These are phyloP conservation scores for Gymnogyps californianus DNA, from an alignment of 2,113 vertebrate genomes.

Conservation along the genomic window DNA sequence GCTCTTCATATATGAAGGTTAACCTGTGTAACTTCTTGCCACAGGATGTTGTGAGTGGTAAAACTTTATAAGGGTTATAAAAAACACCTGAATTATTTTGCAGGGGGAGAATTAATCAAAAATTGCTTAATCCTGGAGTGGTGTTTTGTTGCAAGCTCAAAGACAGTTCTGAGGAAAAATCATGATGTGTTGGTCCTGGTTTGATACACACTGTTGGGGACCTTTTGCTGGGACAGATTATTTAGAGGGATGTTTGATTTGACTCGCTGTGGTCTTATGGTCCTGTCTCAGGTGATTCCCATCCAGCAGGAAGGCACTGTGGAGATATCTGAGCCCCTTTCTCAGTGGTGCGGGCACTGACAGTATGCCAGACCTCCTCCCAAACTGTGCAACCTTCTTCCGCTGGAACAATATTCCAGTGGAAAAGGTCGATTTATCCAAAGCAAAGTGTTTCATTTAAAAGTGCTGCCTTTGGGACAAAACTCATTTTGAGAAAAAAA, in stretches of 20 bases:
- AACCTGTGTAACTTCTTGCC: neutral
- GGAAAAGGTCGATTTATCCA: neutral
- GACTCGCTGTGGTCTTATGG: fast-evolving
- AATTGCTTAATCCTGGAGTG: neutral
- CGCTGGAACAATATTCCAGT: neutral
- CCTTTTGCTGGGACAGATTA: neutral
- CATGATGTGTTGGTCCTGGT: neutral
- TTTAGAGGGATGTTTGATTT: neutral
- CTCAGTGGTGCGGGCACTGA: fast-evolving
- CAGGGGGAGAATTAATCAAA: neutral
- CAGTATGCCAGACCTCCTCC: neutral
- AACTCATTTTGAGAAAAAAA: neutral
- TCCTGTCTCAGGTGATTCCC: neutral
- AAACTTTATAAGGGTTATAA: neutral
- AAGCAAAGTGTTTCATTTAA: neutral
- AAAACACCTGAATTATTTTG: neutral
- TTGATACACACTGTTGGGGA: neutral
- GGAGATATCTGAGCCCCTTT: neutral
- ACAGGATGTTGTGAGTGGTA: neutral
- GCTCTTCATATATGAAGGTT: neutral
- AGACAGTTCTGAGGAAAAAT: neutral
- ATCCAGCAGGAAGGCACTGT: neutral
- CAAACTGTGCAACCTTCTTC: neutral
- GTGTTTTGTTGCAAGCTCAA: neutral
- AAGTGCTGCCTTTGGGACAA: neutral